Evolutionary conservation across 2,797 vertebrate genomes (phyloP), one percentile per base, ranked within the genome.

Genomic region (Propithecus deckenii): DNA sequence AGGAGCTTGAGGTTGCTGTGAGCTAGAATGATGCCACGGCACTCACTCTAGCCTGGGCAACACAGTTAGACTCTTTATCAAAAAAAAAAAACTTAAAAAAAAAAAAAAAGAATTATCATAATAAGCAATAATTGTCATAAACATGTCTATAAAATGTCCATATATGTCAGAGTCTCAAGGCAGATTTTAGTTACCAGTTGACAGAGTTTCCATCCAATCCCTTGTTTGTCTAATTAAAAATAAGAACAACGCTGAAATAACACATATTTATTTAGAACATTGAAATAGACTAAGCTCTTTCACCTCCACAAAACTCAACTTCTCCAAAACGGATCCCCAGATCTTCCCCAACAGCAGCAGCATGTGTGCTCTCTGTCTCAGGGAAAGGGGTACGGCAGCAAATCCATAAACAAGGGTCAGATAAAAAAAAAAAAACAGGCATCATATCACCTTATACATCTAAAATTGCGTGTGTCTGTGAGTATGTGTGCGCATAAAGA

Each of bases 201-300:
- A 41, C 3, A 69, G 14, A 89, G 17, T 75, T 84, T 89, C 13
- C 9, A 59, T 2, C 14, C 6, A 91, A 18, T 61, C 6, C 9
- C n/a, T 59, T 75, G 9, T 67, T 85, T 86, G 25, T 63, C 71
- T 76, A 86, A 57, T 92, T 43, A 81, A 84, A 93, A 95, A 43
- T 46, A 85, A 69, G 17, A 74, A 74, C 50, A 52, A 48, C 30
- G 18, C 22, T 75, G 13, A 95, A 93, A 85, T 61, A 65, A 63
- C 57, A 55, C 10, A 2, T 91, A 14, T 69, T 91, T 76, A 84
- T 61, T 55, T 57, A 83, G 35, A 71, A 32, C 35, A 89, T 89
- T 63, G 61, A n/a, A 92, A 61, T 50, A 55, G 41, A 71, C 76
- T 65, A 85, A 84, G 22, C 7, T 74, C 38, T 94, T 92, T 90